Evolutionary conservation across 2,797 vertebrate species (phyloP).

Genomic region (Centroberyx gerrardi): DNA sequence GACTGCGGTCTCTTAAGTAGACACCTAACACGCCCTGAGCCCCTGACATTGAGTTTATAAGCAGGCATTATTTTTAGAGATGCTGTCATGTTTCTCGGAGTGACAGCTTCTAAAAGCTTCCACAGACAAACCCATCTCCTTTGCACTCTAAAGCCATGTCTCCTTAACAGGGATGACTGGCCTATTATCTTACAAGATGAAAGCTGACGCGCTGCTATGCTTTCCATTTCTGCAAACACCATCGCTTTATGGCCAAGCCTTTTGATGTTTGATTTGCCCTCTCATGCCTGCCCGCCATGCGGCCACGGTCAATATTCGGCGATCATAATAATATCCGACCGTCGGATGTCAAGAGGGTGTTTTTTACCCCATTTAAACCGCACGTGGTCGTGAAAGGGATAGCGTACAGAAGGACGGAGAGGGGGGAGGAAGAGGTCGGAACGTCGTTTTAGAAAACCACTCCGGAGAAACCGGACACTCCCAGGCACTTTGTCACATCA

Average conservation of each 20-base stretch:
- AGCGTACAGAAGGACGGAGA: constrained; percentile 57
- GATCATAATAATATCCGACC: constrained; percentile 79
- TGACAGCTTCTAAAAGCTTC: constrained; percentile 83
- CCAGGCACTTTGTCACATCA: constrained; percentile 82
- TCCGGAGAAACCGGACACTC: constrained; percentile 80
- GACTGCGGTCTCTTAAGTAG: constrained; percentile 77
- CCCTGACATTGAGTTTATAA: constrained; percentile 81
- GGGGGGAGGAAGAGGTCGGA: constrained; percentile 57
- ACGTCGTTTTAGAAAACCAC: constrained; percentile 76
- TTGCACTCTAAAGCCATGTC: constrained; percentile 77
- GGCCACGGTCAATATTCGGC: constrained; percentile 74
- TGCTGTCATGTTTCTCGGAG: constrained; percentile 79
- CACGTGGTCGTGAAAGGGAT: constrained; percentile 69
- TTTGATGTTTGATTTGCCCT: constrained; percentile 80
- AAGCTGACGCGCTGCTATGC: constrained; percentile 72
- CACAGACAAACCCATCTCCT: constrained; percentile 71
- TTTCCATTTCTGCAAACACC: constrained; percentile 73
- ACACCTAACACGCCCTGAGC: constrained; percentile 78
- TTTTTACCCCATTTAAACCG: constrained; percentile 66
- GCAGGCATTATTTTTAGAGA: constrained; percentile 82
- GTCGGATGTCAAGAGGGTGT: constrained; percentile 72
- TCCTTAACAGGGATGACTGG: constrained; percentile 72
- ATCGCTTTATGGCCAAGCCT: constrained; percentile 60
- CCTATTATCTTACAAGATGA: constrained; percentile 85
- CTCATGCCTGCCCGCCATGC: constrained; percentile 49